Base-by-base conservation (phyloP, 1,140 invertebrate genomes). In the Panagrolaimus sp. region DNA sequence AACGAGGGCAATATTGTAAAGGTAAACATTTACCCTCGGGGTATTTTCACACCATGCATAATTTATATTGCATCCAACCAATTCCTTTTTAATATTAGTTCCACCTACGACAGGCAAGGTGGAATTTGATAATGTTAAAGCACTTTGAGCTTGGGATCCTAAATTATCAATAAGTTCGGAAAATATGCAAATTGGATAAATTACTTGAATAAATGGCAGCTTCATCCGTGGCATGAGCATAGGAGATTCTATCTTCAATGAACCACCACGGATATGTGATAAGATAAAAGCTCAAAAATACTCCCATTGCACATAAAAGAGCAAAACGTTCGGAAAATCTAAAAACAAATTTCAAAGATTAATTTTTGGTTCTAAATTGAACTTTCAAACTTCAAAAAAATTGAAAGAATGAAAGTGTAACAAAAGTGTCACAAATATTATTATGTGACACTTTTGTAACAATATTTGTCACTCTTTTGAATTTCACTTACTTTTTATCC, bases 1-100 rank as follows among this genome's bases (percentile, higher is more conserved):
- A 7, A 70, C 68, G 12, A 48, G 26, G 5, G 52, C 24, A 15
- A 66, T 32, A n/a, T 26, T 21, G 38, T 65, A 69, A 14, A 69
- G n/a, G 17, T 28, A 67, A 15, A 26, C 32, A 43, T 69, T 65
- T 17, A 69, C 43, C 24, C 24, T 17, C 1, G 63, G 45, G 4
- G 45, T 65, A 38, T 17, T 65, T 43, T 44, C 63, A 65, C 45
- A 67, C 48, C 65, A 67, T 58, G 12, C 24, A 43, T 55, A 26
- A 44, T 32, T 65, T 6, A 52, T 44, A 65, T 69, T 47, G 14
- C 38, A n/a, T n/a, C 45, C 65, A n/a, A 70, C 68, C 17, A 70
- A 26, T 26, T 44, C 26, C 14, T 43, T n/a, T 43, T n/a, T 3
- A 12, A 9, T 10, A 58, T 21, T 15, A 24, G 63, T 17, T 6